Evolutionary conservation across 2,113 vertebrate species (phyloP).

Genomic region (Dicentrarchus labrax): DNA sequence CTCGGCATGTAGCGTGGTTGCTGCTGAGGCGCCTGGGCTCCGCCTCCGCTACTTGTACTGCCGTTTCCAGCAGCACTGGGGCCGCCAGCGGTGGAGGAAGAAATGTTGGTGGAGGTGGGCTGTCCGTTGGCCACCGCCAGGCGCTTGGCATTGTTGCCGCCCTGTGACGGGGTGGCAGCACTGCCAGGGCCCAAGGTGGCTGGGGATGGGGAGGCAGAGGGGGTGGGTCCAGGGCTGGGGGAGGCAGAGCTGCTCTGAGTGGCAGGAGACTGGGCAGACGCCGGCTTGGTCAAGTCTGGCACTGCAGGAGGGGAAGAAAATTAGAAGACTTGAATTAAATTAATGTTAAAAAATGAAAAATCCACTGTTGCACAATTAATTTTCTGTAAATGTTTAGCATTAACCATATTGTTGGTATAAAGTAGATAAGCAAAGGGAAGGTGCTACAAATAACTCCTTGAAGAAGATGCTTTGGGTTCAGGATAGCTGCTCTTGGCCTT

Average conservation of each 20-base stretch:
- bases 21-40: slow-evolving; percentile 90
- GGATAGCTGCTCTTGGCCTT: background rate
- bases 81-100: slow-evolving; percentile 75
- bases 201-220: slow-evolving; percentile 90
- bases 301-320: slow-evolving; percentile 81
- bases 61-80: slow-evolving; percentile 75
- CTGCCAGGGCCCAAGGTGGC: slow-evolving; percentile 92
- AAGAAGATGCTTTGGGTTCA: background rate
- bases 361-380: background rate
- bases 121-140: slow-evolving; percentile 99
- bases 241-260: slow-evolving; percentile 91
- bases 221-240: slow-evolving; percentile 98
- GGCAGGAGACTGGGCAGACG: slow-evolving; percentile 90
- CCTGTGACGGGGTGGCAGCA: slow-evolving; percentile 96
- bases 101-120: slow-evolving; percentile 87
- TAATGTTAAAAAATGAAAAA: background rate
- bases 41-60: slow-evolving; percentile 78
- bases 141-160: slow-evolving; percentile 99
- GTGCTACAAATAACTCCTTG: background rate
- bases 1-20: slow-evolving; percentile 97
- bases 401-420: background rate
- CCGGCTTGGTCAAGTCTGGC: slow-evolving; percentile 99
- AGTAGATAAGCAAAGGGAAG: background rate
- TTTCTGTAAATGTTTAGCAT: background rate
- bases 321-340: background rate